Evolutionary conservation across 2,888 invertebrate species (phyloP), one percentile per base, ranked within the genome.

Genomic region (Carcina quercana): DNA sequence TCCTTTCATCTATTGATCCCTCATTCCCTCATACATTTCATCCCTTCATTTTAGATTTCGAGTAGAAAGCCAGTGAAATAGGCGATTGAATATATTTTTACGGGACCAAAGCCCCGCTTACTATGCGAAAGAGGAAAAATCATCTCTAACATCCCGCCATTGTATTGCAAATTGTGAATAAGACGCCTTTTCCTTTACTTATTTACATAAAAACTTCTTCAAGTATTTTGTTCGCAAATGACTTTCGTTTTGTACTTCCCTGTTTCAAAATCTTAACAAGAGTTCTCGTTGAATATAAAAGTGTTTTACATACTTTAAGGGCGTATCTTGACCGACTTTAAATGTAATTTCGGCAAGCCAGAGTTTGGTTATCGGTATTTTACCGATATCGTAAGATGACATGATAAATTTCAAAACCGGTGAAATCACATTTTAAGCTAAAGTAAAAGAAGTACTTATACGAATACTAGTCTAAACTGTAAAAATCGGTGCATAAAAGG

Each of bases 101-200:
- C 75, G 66, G 66, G 58, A 62, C 65, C 63, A 65, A 66, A 72
- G 69, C 67, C 70, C 61, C 59, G 68, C 71, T 76, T 73, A 71
- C 75, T 69, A 69, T 70, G 67, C 74, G 69, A 73, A 74, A 65
- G 70, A 64, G 75, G 72, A 75, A 78, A 79, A 75, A 80, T 78
- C 74, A 78, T 78, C 66, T 72, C 70, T 67, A 72, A 72, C 67
- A 68, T 71, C 67, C 64, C 58, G 51, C 76, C 60, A 80, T 80
- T 82, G 80, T 82, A 72, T 78, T 76, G 74, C 74, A 82, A 82
- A 80, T 80, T 80, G 73, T 70, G 73, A 69, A 63, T 67, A 70
- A 71, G 70, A 64, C 63, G 68, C 64, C 64, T 67, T 74, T 75
- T 62, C 71, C 65, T 65, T 67, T 50, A 54, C 57, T 66, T 78